These are phyloP conservation scores for Datnioides undecimradiatus DNA, from an alignment of 2,113 vertebrate genomes.

Conservation along the genomic window DNA sequence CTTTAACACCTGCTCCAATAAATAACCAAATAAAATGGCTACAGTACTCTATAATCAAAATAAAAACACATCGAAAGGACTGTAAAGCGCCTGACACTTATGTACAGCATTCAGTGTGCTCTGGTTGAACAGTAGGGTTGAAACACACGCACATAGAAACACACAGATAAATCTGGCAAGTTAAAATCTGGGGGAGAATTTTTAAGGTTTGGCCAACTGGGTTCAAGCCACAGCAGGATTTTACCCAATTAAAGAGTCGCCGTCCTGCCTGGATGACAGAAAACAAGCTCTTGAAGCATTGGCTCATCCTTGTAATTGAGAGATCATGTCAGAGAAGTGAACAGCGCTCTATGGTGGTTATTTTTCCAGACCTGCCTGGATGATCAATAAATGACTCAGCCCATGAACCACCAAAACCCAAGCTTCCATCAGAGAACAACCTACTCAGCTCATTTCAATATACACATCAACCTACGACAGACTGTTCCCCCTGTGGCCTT, in stretches of 20 bases:
- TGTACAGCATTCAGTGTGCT: not conserved
- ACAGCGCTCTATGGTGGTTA: constrained; percentile 11
- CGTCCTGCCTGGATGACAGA: constrained; percentile 1
- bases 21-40: not conserved
- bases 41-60: not conserved
- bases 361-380: constrained; percentile 25
- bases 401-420: constrained; percentile 3
- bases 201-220: not conserved
- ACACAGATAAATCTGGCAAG: not conserved
- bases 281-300: constrained; percentile 1
- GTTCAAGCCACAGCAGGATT: not conserved
- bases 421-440: constrained; percentile 17
- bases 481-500: constrained; percentile 3
- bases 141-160: not conserved
- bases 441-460: constrained; percentile 28
- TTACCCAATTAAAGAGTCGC: not conserved
- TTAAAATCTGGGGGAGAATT: not conserved
- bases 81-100: not conserved
- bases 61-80: constrained; percentile 4
- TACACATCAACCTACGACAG: constrained; percentile 15
- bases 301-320: not conserved
- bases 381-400: constrained; percentile 47
- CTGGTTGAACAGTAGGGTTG: not conserved
- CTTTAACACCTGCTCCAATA: constrained; percentile 3
- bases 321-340: constrained; percentile 4